Percentiles rank a stretch among this genome's conserved stretches.
phyloP scores from a whole-genome alignment of 2,888 invertebrate species.

The Rutpela maculata region DNA sequence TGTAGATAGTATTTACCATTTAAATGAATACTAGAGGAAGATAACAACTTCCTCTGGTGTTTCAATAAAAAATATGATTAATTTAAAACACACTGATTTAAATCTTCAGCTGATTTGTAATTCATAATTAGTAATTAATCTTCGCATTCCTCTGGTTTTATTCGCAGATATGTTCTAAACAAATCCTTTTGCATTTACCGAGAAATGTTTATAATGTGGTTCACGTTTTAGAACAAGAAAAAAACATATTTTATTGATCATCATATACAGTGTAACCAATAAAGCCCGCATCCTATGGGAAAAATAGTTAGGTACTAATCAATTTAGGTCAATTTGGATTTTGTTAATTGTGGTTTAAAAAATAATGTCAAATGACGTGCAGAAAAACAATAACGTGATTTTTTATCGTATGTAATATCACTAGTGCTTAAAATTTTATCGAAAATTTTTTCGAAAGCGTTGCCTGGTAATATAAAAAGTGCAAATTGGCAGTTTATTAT shows the following conservation, averaged over 20 bases:
- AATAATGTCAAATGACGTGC: too few species aligned
- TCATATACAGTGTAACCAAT: too few species aligned
- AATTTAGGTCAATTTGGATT: too few species aligned
- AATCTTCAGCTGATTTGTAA: constrained; percentile 47
- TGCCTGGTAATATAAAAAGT: too few species aligned
- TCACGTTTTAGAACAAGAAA: not conserved
- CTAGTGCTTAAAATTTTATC: too few species aligned
- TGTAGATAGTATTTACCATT: not conserved
- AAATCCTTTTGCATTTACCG: not conserved
- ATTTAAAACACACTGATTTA: constrained; percentile 31
- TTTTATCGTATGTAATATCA: too few species aligned
- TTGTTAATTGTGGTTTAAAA: too few species aligned
- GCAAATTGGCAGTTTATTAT: too few species aligned
- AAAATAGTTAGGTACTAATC: too few species aligned
- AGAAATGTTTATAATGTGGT: not conserved
- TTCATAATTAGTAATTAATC: constrained; percentile 47
- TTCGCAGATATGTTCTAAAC: constrained; percentile 22
- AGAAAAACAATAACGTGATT: too few species aligned
- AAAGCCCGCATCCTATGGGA: too few species aligned
- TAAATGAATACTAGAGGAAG: not conserved
- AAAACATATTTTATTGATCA: not conserved
- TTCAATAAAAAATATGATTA: not conserved
- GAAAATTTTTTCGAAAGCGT: too few species aligned
- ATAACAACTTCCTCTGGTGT: not conserved
- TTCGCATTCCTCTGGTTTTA: constrained; percentile 44